A percentile compares a stretch with the other conserved stretches of the same genome.
Conservation (phyloP, 2,113 vertebrate genomes). For the Collichthys lucidus region DNA sequence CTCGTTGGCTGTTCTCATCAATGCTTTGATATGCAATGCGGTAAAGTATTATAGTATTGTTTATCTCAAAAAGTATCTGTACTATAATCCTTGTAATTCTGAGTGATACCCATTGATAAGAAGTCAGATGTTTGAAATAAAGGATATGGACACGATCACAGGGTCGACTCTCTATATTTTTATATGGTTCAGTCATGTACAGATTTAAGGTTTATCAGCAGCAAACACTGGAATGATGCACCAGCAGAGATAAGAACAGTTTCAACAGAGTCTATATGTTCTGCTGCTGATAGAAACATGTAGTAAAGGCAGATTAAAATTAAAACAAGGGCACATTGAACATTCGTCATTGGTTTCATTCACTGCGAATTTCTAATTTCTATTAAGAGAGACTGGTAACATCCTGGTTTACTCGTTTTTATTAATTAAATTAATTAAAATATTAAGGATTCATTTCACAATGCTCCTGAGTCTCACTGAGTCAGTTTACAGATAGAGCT, state of each 20-base stretch:
- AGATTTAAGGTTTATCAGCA: background rate
- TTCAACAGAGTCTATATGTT: background rate
- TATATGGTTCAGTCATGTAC: background rate
- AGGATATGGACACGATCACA: background rate
- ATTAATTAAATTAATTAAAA: too few relatives aligned
- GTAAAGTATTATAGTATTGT: background rate
- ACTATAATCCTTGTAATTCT: background rate
- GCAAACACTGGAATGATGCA: background rate
- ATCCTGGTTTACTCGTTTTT: background rate
- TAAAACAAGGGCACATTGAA: background rate
- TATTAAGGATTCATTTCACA: background rate
- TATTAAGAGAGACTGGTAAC: background rate
- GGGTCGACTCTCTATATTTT: background rate
- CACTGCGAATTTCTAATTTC: background rate
- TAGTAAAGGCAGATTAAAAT: background rate
- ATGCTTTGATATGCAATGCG: background rate
- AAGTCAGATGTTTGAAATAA: background rate
- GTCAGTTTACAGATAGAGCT: background rate
- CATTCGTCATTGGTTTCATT: background rate
- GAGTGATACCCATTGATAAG: background rate
- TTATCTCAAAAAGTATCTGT: background rate
- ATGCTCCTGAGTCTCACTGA: background rate
- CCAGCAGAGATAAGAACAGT: background rate
- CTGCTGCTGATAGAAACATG: background rate
- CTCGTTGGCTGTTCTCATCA: background rate